These are phyloP conservation scores for Hemaris fuciformis DNA, from an alignment of 2,888 invertebrate species.

Conservation along the genomic window DNA sequence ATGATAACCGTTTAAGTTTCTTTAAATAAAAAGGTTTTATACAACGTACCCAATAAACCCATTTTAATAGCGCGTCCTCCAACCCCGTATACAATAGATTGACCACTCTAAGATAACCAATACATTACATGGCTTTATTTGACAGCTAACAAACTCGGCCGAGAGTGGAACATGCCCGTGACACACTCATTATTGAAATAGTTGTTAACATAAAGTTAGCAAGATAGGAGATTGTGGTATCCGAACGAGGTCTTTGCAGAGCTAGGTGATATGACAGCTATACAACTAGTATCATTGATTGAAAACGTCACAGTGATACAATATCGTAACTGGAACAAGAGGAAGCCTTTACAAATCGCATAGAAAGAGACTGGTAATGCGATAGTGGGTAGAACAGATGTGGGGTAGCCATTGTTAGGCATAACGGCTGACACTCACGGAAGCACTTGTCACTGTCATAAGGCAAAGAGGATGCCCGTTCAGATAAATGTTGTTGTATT, in stretches of 20 bases:
- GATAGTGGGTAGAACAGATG: constrained; percentile 61
- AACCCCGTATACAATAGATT: neutral
- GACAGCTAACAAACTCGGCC: neutral
- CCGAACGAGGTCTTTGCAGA: constrained; percentile 18
- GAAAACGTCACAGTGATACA: constrained; percentile 55
- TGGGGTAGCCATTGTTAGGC: constrained; percentile 66
- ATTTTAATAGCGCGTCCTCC: neutral
- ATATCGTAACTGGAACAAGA: constrained; percentile 56
- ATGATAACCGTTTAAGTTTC: too few relatives aligned
- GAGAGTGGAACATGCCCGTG: neutral
- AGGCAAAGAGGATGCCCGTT: constrained; percentile 45
- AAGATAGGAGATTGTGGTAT: constrained; percentile 28
- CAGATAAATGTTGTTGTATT: constrained; percentile 63
- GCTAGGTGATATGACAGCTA: constrained; percentile 30
- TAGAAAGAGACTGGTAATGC: constrained; percentile 59
- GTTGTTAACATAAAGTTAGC: constrained; percentile 13
- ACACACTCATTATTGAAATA: constrained; percentile 2
- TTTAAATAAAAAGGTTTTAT: too few relatives aligned
- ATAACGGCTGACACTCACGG: constrained; percentile 70
- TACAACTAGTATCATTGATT: constrained; percentile 39
- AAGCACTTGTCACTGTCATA: constrained; percentile 74
- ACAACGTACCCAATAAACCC: neutral
- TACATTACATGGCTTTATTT: constrained; percentile 5
- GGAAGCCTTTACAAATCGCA: constrained; percentile 73
- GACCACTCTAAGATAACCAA: neutral